Conservation (phyloP, 92 coral and sea anemone species). For the Porites divaricata region DNA sequence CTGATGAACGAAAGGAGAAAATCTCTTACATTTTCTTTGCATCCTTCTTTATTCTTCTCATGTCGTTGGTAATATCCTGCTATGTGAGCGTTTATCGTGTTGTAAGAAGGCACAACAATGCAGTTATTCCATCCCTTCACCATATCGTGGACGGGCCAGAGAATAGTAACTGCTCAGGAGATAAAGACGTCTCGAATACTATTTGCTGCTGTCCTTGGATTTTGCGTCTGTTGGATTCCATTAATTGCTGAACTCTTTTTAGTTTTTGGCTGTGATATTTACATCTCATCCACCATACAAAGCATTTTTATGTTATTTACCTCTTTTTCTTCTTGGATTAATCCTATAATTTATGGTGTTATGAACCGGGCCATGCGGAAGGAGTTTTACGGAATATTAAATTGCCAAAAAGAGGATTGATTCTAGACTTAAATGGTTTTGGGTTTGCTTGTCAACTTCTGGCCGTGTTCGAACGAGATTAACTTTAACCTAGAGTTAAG, state of each 20-base stretch:
- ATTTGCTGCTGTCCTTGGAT: slow-evolving; percentile 1
- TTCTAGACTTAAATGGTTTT: not conserved
- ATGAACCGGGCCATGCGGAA: slow-evolving; percentile 16
- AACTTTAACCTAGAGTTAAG: too few relatives aligned
- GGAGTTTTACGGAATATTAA: not conserved
- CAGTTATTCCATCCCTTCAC: not conserved
- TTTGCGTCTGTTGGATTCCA: slow-evolving; percentile 1
- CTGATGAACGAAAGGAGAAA: not conserved
- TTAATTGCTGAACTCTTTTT: not conserved
- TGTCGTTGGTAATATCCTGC: not conserved
- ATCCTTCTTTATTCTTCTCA: not conserved
- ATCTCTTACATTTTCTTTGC: not conserved
- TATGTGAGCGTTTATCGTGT: not conserved
- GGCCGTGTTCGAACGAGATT: too few relatives aligned
- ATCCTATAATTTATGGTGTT: slow-evolving; percentile 3
- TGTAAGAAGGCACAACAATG: not conserved
- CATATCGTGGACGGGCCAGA: not conserved
- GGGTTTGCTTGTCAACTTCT: too few relatives aligned
- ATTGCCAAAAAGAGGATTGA: not conserved
- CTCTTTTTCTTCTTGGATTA: slow-evolving; percentile 2
- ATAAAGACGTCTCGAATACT: not conserved
- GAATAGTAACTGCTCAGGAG: not conserved
- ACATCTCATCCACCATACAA: not conserved
- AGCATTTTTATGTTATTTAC: not conserved
- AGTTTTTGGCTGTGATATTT: not conserved